phyloP scores from a whole-genome alignment of 2,113 vertebrate genomes.

The Clarias gariepinus region DNA sequence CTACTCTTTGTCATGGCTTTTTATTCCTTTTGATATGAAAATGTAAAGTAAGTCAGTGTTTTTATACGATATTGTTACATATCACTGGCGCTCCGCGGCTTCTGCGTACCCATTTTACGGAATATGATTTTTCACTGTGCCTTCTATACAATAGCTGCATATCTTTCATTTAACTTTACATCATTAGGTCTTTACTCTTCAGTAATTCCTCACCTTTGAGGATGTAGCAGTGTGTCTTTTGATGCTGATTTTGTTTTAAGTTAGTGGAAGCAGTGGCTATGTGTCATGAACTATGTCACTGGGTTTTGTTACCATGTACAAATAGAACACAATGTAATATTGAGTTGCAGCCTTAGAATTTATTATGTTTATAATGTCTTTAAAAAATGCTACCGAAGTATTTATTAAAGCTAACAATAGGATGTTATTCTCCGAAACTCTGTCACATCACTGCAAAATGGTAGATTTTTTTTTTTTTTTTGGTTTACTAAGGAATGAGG shows the following conservation, averaged over 20 bases:
- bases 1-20: constrained; percentile 57
- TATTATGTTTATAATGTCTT: constrained; percentile 24
- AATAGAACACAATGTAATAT: constrained; percentile 8
- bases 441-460: not conserved
- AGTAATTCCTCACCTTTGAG: constrained; percentile 2
- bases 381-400: constrained; percentile 5
- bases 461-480: not conserved
- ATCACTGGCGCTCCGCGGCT: constrained; percentile 21
- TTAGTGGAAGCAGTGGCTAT: constrained; percentile 18
- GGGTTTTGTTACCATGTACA: constrained; percentile 12
- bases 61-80: constrained; percentile 41
- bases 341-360: not conserved
- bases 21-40: constrained; percentile 52
- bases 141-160: constrained; percentile 44
- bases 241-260: constrained; percentile 16
- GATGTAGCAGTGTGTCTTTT: constrained; percentile 10
- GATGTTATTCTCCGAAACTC: constrained; percentile 17
- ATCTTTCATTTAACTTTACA: constrained; percentile 34
- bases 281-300: constrained; percentile 13
- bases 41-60: constrained; percentile 29
- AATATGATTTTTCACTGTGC: constrained; percentile 51
- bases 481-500: not conserved
- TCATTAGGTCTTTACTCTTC: constrained; percentile 30
- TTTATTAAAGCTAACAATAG: constrained; percentile 1
- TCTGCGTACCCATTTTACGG: constrained; percentile 7